Base-by-base conservation (phyloP, 2,888 invertebrate species). In the Sminthurinus aureus region DNA sequence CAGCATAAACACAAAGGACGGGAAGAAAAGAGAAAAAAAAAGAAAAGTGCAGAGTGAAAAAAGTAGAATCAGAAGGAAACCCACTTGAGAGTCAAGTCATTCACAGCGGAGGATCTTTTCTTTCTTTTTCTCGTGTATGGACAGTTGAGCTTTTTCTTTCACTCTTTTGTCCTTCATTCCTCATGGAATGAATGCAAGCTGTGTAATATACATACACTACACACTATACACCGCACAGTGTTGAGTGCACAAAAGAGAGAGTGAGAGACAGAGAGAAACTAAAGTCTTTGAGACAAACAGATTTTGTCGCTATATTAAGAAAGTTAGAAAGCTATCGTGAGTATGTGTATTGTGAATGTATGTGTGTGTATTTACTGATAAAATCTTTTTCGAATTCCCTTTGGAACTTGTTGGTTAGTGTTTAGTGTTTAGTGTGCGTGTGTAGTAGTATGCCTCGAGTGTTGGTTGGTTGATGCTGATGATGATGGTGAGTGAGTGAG, bases 31-130 rank as follows among this genome's bases (percentile, higher is more conserved):
- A 38, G 38, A 38, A 1, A 38, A 38, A 6, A 38, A 1, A 38
- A 38, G 38, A 38, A 38, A 38, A 4, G 38, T 4, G 6, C 1
- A 38, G 38, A 38, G 79, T 1, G 38, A 38, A 38, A 38, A 38
- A 38, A 38, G 38, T 6, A 38, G 6, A 38, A 38, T 1, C 6
- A 38, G 38, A 75, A 77, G 15, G 51, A 73, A 69, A 78, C 73
- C 38, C 83, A 83, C 83, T 83, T 83, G 83, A 83, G 69, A 83
- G 83, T 83, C 83, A 79, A 82, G 82, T 77, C 82, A 82, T 66
- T 76, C 80, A 81, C 80, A 22, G 66, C 80, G 13, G 66, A 38
- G 73, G 73, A 79, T 67, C 71, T 69, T 38, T 24, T 73, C 6
- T 38, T 38, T 38, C 38, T 26, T 24, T 38, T 24, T 73, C 38